Evolutionary conservation across 2,113 vertebrate genomes (phyloP), one percentile per base, ranked within the genome.

Genomic region (Loxodonta africana): DNA sequence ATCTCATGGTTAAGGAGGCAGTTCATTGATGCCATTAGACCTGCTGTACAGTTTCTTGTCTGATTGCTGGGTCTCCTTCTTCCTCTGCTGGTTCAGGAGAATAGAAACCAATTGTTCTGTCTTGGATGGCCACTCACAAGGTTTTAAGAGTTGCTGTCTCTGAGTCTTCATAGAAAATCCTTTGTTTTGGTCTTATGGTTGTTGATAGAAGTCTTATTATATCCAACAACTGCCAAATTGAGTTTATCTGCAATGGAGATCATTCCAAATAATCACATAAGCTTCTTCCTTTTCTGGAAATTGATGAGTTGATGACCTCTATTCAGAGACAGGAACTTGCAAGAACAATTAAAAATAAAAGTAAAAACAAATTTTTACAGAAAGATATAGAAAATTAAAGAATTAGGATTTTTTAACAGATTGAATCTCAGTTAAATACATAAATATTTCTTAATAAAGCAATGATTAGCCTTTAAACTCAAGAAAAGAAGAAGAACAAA

Each of bases 301-400:
- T 28, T 7, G 20, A 17, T 60, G 12, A 76, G 81, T 69, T 11
- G 48, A 1, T 69, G 23, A 2, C 57, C 44, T 74, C 77, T 46
- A 28, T 7, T 33, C 0, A 1, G 20, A 85, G 26, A 28, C 0
- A 78, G 1, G 0, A 23, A 53, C 12, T 57, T 11, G 23, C 17
- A 48, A 77, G 5, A 18, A 62, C 11, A 51, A 80, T 21, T 48
- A 46, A 89, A 84, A 71, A 30, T 69, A 46, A 95, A 87, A n/a
- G 73, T 10, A 51, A 80, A 87, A 69, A 20, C 62, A 62, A 90
- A 74, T n/a, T 11, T 62, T 82, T 28, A 12, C 71, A 81, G n/a
- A 78, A 89, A 84, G 23, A 62, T 20, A 3, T 83, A 84, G 5
- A 10, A 84, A 76, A 90, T 51, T 74, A 96, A 83, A 76, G 3